A percentile compares a stretch with the other conserved stretches of the same genome.
Conservation (phyloP, 2,888 invertebrate species). For the Strigamia transsilvanica region DNA sequence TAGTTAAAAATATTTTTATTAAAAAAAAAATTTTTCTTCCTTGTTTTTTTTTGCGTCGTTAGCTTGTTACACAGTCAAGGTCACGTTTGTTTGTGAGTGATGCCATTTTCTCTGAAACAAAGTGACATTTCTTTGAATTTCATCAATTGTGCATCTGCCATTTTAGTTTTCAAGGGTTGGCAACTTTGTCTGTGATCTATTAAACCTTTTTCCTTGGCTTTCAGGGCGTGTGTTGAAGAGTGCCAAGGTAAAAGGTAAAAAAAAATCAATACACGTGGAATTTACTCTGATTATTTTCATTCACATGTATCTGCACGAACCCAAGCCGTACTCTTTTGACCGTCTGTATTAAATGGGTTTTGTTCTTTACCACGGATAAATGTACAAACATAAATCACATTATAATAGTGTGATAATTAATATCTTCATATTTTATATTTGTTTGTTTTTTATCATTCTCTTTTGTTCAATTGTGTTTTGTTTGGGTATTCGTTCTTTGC, state of each 20-base stretch:
- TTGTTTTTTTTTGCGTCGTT: not conserved
- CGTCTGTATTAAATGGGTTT: not conserved
- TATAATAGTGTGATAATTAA: not conserved
- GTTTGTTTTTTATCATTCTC: not conserved
- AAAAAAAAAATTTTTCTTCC: not conserved
- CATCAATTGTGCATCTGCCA: conserved; percentile 2
- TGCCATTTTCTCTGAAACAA: not conserved
- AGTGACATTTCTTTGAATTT: conserved; percentile 33
- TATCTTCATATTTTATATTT: not conserved
- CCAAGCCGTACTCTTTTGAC: not conserved
- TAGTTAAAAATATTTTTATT: not conserved
- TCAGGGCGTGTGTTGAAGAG: not conserved
- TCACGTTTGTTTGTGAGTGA: not conserved
- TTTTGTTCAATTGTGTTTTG: not conserved
- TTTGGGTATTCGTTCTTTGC: not conserved
- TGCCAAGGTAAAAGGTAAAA: conserved; percentile 17
- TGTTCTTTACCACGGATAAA: not conserved
- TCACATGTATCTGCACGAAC: not conserved
- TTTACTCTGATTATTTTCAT: conserved; percentile 11
- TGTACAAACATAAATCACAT: not conserved
- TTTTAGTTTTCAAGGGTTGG: not conserved
- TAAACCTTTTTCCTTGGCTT: not conserved
- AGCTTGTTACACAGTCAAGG: conserved; percentile 1
- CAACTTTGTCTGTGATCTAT: not conserved
- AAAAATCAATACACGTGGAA: conserved; percentile 43